Evolutionary conservation across 2,113 vertebrate species (phyloP).

Genomic region (Lipophrys pholis): DNA sequence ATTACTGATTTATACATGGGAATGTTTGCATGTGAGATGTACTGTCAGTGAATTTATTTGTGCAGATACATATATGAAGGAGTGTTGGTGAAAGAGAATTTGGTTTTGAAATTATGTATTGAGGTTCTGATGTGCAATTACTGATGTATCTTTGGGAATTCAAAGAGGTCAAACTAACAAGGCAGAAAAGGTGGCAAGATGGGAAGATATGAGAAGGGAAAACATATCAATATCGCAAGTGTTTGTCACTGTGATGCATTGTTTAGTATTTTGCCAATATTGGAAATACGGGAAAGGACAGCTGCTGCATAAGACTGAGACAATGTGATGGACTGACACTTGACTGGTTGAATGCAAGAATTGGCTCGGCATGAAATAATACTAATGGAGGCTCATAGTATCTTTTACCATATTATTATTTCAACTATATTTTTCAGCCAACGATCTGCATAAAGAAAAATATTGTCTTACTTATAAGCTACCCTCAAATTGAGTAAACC

Average conservation of each 20-base stretch:
- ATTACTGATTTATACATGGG: conserved; percentile 43
- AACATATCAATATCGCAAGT: conserved; percentile 88
- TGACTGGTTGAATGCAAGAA: neutral
- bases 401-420: too few species aligned
- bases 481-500: too few species aligned
- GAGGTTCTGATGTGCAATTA: conserved; percentile 96
- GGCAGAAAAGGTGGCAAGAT: conserved; percentile 78
- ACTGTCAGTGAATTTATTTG: conserved; percentile 17
- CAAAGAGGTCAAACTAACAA: conserved; percentile 91
- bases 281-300: conserved; percentile 70
- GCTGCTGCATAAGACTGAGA: conserved; percentile 85
- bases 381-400: too few species aligned
- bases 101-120: conserved; percentile 90
- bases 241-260: conserved; percentile 68
- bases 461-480: too few species aligned
- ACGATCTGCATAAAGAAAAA: too few species aligned
- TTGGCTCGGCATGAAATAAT: too few species aligned
- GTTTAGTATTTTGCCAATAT: conserved; percentile 84
- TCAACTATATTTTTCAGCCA: too few species aligned
- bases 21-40: conserved; percentile 34
- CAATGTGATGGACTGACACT: conserved; percentile 14
- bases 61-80: conserved; percentile 14
- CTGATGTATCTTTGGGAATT: conserved; percentile 95
- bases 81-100: conserved; percentile 34
- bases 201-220: conserved; percentile 91